Percentiles rank a stretch among this genome's conserved stretches.
Conservation (phyloP, 2,113 vertebrate species). For the Pollimyrus isidori region DNA sequence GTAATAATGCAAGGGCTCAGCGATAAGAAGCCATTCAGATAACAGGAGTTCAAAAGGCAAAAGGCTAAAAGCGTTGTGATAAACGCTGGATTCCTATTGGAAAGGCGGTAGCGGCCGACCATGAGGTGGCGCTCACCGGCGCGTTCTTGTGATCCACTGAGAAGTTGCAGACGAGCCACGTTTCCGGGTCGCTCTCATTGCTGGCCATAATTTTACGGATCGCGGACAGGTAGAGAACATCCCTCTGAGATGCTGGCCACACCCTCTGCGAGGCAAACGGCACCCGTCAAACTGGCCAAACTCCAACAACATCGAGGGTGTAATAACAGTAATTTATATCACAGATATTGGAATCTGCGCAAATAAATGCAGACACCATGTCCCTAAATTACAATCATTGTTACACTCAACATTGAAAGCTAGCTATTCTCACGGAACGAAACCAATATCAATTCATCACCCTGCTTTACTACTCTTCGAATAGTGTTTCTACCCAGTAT, state of each 20-base stretch:
- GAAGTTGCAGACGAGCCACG: slow-evolving; percentile 97
- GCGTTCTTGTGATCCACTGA: slow-evolving; percentile 89
- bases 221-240: slow-evolving; percentile 89
- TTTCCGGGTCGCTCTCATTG: slow-evolving; percentile 93
- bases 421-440: background rate
- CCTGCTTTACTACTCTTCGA: background rate
- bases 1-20: background rate
- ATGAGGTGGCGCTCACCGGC: slow-evolving; percentile 61
- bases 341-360: background rate
- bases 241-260: slow-evolving; percentile 94
- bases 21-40: background rate
- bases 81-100: background rate
- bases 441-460: background rate
- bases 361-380: background rate
- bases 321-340: background rate
- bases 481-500: background rate
- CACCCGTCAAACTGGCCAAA: background rate
- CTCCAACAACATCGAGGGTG: background rate
- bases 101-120: background rate
- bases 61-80: background rate
- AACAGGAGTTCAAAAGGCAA: background rate
- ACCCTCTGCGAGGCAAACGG: slow-evolving; percentile 70
- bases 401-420: background rate
- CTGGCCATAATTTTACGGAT: slow-evolving; percentile 81
- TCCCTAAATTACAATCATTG: background rate